Conservation (phyloP, 2,113 vertebrate genomes). For the Hipposideros armiger region DNA sequence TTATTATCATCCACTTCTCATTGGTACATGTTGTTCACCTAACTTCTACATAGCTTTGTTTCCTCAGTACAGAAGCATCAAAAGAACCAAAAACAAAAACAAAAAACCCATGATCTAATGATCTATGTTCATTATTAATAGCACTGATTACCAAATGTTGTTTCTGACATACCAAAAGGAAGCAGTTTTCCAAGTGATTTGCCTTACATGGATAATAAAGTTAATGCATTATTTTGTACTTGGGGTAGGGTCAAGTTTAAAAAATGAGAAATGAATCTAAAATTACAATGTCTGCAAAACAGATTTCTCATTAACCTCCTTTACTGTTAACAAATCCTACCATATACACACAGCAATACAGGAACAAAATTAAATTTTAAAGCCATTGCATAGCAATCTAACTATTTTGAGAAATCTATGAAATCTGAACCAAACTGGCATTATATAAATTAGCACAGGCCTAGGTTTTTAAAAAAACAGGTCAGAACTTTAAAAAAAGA, state of each 20-base stretch:
- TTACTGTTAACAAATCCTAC: slow-evolving; percentile 32
- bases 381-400: neutral
- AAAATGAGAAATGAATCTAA: neutral
- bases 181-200: neutral
- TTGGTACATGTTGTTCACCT: neutral
- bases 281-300: slow-evolving; percentile 15
- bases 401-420: slow-evolving; percentile 15
- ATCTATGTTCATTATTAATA: neutral
- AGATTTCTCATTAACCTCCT: slow-evolving; percentile 14
- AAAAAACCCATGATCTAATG: neutral
- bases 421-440: slow-evolving; percentile 25
- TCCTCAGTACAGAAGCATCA: neutral
- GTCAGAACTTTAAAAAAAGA: neutral
- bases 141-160: neutral
- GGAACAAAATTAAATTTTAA: slow-evolving; percentile 5
- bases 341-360: neutral
- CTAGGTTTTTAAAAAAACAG: slow-evolving; percentile 36
- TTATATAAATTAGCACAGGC: slow-evolving; percentile 41
- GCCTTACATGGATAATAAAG: neutral
- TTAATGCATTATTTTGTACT: neutral
- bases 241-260: neutral
- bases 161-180: slow-evolving; percentile 10
- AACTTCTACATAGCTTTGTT: neutral
- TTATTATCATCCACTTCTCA: neutral
- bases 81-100: neutral